Evolutionary conservation across 2,797 vertebrate species (phyloP), one percentile per base, ranked within the genome.

Genomic region (Sebastes reedi): DNA sequence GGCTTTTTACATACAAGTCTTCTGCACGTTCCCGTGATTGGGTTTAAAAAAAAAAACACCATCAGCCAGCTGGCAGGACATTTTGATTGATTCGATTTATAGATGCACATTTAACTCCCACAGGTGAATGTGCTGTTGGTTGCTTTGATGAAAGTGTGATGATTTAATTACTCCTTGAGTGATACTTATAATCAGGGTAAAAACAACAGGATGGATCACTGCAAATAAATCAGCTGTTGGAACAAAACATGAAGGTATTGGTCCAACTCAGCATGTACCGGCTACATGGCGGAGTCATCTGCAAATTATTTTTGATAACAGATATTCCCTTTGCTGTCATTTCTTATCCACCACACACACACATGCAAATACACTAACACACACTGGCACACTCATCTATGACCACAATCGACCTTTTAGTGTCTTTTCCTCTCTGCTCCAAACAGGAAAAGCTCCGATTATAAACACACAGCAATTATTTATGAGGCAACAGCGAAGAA

Each of bases 371-470:
- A 67, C 30, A 39, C n/a, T 6, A 29, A n/a, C 2, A 50, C 68
- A 75, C 14, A 60, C 16, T 55, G 1, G 72, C 25, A 59, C 55
- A 34, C 24, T 54, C 14, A 8, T 70, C 29, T 55, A 24, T 59
- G 25, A 59, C 65, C 64, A 67, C 55, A 76, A 52, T 42, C 16
- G 29, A 46, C 61, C 25, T 27, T 61, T 54, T 70, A 81, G 36
- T 79, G 60, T 68, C n/a, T 71, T 65, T 67, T 68, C 67, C 39
- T 77, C 30, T 67, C 34, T 36, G 56, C 54, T 87, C 78, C 78
- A 89, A 90, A 91, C 89, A 86, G 86, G 88, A 90, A 89, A 79
- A 8, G n/a, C 58, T 68, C 32, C 78, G 72, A 89, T 87, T 87
- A 80, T 84, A 88, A 90, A 88, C 82, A 91, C 72, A 72, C 59